A percentile compares a stretch with the other conserved stretches of the same genome.
Conservation (phyloP, 1,140 invertebrate species). For the Mercenaria mercenaria region DNA sequence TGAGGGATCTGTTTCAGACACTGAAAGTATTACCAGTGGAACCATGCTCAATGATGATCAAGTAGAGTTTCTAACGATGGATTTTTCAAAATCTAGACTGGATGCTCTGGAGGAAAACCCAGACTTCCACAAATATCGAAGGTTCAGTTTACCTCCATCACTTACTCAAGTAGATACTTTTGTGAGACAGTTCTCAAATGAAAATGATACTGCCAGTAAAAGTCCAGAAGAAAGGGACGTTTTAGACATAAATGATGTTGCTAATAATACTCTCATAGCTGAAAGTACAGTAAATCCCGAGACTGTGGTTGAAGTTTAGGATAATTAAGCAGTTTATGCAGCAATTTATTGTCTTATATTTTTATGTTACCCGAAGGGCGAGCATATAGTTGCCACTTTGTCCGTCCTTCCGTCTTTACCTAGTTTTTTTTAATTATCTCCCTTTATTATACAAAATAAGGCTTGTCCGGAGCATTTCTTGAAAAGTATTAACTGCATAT, state of each 20-base stretch:
- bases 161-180: conserved; percentile 78
- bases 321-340: too few relatives aligned
- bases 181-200: conserved; percentile 45
- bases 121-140: conserved; percentile 70
- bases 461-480: too few relatives aligned
- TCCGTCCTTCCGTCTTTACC: too few relatives aligned
- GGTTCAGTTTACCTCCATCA: conserved; percentile 80
- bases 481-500: too few relatives aligned
- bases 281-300: background rate
- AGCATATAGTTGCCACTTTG: too few relatives aligned
- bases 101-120: conserved; percentile 9
- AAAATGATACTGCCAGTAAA: background rate
- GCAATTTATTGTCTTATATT: too few relatives aligned
- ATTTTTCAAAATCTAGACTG: conserved; percentile 85
- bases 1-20: conserved; percentile 89
- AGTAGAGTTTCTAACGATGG: conserved; percentile 92
- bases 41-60: conserved; percentile 91
- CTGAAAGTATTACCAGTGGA: conserved; percentile 92
- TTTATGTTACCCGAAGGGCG: too few relatives aligned
- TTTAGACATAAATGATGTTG: background rate
- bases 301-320: background rate
- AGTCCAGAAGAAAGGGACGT: too few relatives aligned
- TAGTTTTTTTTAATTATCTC: too few relatives aligned
- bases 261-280: background rate
- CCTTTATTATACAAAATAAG: too few relatives aligned